phyloP scores from a whole-genome alignment of 1,140 invertebrate genomes.

The Stratiolaelaps scimitus region DNA sequence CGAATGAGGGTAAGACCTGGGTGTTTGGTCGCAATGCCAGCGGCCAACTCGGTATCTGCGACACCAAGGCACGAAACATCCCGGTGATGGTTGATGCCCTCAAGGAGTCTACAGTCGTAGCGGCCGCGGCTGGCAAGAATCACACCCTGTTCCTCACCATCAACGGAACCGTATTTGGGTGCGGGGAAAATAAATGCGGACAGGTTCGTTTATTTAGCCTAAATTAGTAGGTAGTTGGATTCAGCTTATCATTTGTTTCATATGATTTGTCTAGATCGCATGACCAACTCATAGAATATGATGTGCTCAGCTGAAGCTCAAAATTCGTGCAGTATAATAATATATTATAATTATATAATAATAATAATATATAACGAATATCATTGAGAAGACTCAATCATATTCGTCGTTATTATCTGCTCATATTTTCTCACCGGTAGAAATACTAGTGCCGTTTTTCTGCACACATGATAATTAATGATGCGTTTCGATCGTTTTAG shows the following conservation, averaged over 20 bases:
- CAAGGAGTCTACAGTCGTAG: conserved; percentile 62
- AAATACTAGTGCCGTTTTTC: too few relatives aligned
- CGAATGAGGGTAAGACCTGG: conserved; percentile 24
- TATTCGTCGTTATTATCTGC: too few relatives aligned
- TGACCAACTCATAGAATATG: too few relatives aligned
- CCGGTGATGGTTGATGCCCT: conserved; percentile 61
- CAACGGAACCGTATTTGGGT: conserved; percentile 65
- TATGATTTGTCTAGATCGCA: too few relatives aligned
- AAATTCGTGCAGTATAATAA: too few relatives aligned
- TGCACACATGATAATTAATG: background rate
- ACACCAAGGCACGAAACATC: conserved; percentile 56
- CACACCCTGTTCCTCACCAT: conserved; percentile 77
- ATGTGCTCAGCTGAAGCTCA: too few relatives aligned
- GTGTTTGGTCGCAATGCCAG: conserved; percentile 56
- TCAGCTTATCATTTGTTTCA: too few relatives aligned
- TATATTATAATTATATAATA: too few relatives aligned
- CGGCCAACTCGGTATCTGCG: conserved; percentile 74
- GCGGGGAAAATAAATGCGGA: conserved; percentile 77
- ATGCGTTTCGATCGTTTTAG: background rate
- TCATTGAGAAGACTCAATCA: too few relatives aligned
- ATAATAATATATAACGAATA: too few relatives aligned
- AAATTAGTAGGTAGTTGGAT: too few relatives aligned
- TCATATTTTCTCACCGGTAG: too few relatives aligned
- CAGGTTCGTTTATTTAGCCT: conserved; percentile 43
- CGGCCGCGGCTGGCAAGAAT: conserved; percentile 67